Evolutionary conservation across 2,797 vertebrate genomes (phyloP).

Genomic region (Enteromius mattozi): DNA sequence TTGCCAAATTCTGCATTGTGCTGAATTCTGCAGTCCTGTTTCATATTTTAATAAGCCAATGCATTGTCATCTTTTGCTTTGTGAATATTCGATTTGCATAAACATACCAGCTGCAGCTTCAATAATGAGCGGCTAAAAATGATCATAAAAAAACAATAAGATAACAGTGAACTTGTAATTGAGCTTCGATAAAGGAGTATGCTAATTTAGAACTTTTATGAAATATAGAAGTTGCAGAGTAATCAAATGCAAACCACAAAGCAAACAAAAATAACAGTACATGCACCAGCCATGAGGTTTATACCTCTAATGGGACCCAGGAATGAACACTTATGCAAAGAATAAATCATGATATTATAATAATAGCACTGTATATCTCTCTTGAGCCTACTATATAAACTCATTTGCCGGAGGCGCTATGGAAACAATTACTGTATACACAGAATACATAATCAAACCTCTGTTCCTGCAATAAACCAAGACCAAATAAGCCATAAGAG

Average conservation of each 20-base stretch:
- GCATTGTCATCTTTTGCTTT: conserved; percentile 18
- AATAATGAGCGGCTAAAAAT: conserved; percentile 53
- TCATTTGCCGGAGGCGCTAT: conserved; percentile 31
- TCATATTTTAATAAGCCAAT: conserved; percentile 36
- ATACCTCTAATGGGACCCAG: neutral
- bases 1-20: conserved; percentile 37
- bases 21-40: conserved; percentile 25
- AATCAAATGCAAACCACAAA: conserved; percentile 29
- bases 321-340: neutral
- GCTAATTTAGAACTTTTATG: conserved; percentile 1
- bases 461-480: conserved; percentile 24
- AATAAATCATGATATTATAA: conserved; percentile 32
- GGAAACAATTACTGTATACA: conserved; percentile 30
- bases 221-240: conserved; percentile 11
- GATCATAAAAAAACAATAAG: conserved; percentile 52
- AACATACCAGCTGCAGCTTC: conserved; percentile 59
- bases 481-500: conserved; percentile 12
- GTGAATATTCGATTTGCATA: conserved; percentile 62
- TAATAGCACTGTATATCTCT: conserved; percentile 22
- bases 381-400: conserved; percentile 30
- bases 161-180: neutral
- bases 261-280: conserved; percentile 14
- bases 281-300: conserved; percentile 8
- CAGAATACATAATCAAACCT: conserved; percentile 21
- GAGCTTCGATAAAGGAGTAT: neutral